phyloP scores from a whole-genome alignment of 2,113 vertebrate species.

The Gyps fulvus region DNA sequence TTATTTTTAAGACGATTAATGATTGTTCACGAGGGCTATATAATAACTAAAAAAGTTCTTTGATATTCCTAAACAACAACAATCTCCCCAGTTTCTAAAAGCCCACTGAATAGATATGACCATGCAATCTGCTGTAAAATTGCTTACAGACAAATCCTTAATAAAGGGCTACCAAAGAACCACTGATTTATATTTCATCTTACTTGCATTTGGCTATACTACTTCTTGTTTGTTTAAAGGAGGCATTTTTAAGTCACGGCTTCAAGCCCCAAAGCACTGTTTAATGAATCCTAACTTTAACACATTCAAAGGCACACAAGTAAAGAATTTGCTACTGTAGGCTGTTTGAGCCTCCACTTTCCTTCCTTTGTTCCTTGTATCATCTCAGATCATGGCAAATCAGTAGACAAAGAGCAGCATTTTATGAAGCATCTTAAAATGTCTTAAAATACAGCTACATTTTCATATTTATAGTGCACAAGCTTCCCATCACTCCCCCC shows the following conservation, averaged over 20 bases:
- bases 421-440: background rate
- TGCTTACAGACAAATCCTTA: conserved; percentile 3
- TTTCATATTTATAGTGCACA: background rate
- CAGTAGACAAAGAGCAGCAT: background rate
- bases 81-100: background rate
- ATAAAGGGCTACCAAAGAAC: background rate
- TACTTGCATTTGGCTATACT: background rate
- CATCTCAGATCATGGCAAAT: background rate
- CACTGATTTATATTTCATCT: background rate
- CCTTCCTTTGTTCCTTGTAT: background rate
- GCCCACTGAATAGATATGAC: background rate
- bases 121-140: background rate
- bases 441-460: background rate
- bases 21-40: conserved; percentile 1
- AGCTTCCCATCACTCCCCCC: background rate
- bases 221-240: background rate
- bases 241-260: background rate
- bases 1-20: conserved; percentile 18
- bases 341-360: background rate
- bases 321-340: background rate
- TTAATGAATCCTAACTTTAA: background rate
- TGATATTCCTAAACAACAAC: conserved; percentile 16
- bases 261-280: background rate
- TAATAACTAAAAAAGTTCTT: conserved; percentile 1
- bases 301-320: background rate